These are phyloP conservation scores for Noctua comes DNA, from an alignment of 2,888 invertebrate genomes.

Conservation along the genomic window DNA sequence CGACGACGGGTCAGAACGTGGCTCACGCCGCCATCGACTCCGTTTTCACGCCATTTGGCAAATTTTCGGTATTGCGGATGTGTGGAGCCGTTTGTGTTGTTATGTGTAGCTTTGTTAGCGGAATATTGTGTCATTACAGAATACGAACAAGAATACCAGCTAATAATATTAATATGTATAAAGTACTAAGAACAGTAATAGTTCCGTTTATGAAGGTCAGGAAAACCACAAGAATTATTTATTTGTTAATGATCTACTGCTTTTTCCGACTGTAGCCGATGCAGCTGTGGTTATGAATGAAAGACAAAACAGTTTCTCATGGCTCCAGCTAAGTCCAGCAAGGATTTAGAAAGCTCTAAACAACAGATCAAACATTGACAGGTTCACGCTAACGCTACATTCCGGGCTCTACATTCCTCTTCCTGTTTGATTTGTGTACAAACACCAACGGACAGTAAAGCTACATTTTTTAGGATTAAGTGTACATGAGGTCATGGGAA, in stretches of 20 bases:
- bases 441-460: slow-evolving; percentile 71
- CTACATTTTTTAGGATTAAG: slow-evolving; percentile 59
- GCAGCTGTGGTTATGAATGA: slow-evolving; percentile 3
- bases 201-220: slow-evolving; percentile 44
- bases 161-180: slow-evolving; percentile 39
- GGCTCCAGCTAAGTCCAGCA: slow-evolving; percentile 66
- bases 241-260: background rate
- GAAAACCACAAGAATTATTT: slow-evolving; percentile 5
- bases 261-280: background rate
- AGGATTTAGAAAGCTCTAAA: slow-evolving; percentile 85
- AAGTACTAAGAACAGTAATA: slow-evolving; percentile 19
- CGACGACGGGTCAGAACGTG: slow-evolving; percentile 77
- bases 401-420: slow-evolving; percentile 80
- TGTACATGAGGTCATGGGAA: slow-evolving; percentile 45
- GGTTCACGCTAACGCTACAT: slow-evolving; percentile 80
- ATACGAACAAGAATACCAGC: slow-evolving; percentile 13
- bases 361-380: slow-evolving; percentile 83
- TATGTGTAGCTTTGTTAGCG: slow-evolving; percentile 9
- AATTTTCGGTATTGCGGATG: slow-evolving; percentile 67
- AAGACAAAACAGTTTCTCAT: slow-evolving; percentile 32
- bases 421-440: slow-evolving; percentile 83
- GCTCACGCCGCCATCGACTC: slow-evolving; percentile 73
- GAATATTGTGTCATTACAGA: slow-evolving; percentile 17
- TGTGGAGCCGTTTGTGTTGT: slow-evolving; percentile 19
- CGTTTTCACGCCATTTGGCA: slow-evolving; percentile 81